Base-by-base conservation (phyloP, 2,888 invertebrate species). In the Polylopha cassiicola region DNA sequence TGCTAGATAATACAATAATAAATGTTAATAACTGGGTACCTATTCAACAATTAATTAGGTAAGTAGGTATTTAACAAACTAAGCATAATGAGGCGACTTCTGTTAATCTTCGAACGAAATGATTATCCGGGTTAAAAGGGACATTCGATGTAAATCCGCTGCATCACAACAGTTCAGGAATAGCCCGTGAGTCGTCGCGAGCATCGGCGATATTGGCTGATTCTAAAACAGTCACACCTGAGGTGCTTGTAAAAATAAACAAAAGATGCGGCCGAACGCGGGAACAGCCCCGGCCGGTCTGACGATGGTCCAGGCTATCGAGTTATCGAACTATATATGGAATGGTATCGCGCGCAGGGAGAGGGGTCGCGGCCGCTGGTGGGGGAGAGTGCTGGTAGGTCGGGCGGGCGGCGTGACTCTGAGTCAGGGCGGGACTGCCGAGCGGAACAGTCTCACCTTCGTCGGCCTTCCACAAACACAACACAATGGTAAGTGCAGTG, bases 361-460 rank as follows among this genome's bases (percentile, higher is more conserved):
- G 39, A 41, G 53, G 56, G 46, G 47, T 39, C 50, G 44, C 53
- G 53, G 45, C 52, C 43, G 44, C 47, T 51, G 46, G 56, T 56
- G 61, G 61, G 57, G 62, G 65, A 62, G 58, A 56, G 47, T 44
- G 37, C 53, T 54, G 61, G 62, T 69, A 68, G 76, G 73, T 70
- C 55, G 57, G 54, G 47, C 50, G 61, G 57, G 67, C 51, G 62
- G 67, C 68, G 61, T 56, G 62, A 48, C 67, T 78, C 78, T 73
- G 81, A 85, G 84, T 82, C 81, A 78, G 82, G 82, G 80, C 77
- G 79, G 78, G 81, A 82, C 82, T 80, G 74, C 76, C 77, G 78
- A 76, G 63, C 75, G 73, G 72, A 72, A 66, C 79, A 81, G 84
- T 85, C 82, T 70, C 78, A 81, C 77, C 76, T 76, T 76, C 80